Evolutionary conservation across 2,797 vertebrate genomes (phyloP).

Genomic region (Cottoperca gobio): DNA sequence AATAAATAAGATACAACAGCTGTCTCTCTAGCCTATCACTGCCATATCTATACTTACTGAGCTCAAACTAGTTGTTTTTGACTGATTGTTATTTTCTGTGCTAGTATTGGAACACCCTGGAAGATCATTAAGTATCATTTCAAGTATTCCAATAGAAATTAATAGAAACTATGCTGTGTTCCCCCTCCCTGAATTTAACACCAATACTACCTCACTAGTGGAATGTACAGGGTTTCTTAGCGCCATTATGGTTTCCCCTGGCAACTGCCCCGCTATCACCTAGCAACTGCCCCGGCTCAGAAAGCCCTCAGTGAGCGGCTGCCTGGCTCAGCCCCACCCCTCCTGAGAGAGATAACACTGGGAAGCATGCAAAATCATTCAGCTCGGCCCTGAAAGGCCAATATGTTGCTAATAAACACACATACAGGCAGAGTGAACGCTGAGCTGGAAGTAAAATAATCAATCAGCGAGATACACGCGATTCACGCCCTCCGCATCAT

Average conservation of each 20-base stretch:
- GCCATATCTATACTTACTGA: too few species aligned
- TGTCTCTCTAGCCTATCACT: too few species aligned
- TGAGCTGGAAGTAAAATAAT: constrained; percentile 20
- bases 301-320: constrained; percentile 17
- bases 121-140: not conserved
- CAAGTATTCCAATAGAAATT: not conserved
- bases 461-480: too few species aligned
- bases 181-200: constrained; percentile 26
- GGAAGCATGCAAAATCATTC: constrained; percentile 84
- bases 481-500: too few species aligned
- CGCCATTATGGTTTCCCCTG: constrained; percentile 3
- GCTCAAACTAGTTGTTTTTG: not conserved
- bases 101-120: not conserved
- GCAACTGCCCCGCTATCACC: constrained; percentile 56
- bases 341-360: constrained; percentile 50
- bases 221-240: constrained; percentile 46
- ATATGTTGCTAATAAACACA: constrained; percentile 79
- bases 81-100: not conserved
- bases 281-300: constrained; percentile 58
- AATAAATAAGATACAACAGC: too few species aligned
- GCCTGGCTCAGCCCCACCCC: not conserved
- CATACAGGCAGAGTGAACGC: constrained; percentile 14
- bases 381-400: constrained; percentile 79
- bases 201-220: not conserved
- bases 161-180: constrained; percentile 18